Base-by-base conservation (phyloP, 2,888 invertebrate genomes). In the Ommatoiulus sabulosus region DNA sequence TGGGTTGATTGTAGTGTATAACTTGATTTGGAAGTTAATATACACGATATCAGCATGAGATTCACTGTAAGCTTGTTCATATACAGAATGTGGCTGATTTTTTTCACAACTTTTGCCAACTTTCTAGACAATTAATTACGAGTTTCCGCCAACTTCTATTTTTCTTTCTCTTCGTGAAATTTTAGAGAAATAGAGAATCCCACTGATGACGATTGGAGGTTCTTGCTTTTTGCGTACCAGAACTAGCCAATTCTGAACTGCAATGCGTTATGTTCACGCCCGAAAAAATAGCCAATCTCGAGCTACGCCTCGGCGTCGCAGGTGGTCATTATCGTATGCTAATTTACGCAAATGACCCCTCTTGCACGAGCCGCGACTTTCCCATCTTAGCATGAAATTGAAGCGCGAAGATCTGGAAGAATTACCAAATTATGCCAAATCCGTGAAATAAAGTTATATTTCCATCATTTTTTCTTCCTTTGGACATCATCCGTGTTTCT, bases 271-370 rank as follows among this genome's bases (percentile, higher is more conserved):
- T 80, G 80, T 80, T 80, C 24, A 80, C 80, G 80, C 80, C 24
- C 80, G 80, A 80, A 24, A 35, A 80, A 8, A 20, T 35, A 35
- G 3, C 35, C 80, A 80, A 80, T 80, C 80, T 80, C 80, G 35
- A 24, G 80, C 35, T 17, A 5, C n/a, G 6, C 57, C 57, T 57
- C 8, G 57, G 57, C 20, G 80, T 35, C 35, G 80, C 80, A 80
- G 80, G 80, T 80, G 80, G 80, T 80, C 80, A 80, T 80, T 80
- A 80, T 35, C 0, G 80, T 80, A 80, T 80, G 80, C 80, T 35
- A 80, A 80, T 80, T 80, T 80, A 80, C 80, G 80, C 80, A 80
- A 80, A 80, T 80, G 80, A 80, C 80, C 80, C 80, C 24, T 35
- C 8, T n/a, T 35, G 35, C 80, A 80, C 10, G 10, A 80, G 35